These are phyloP conservation scores for Latrodectus elegans DNA, from an alignment of 2,888 invertebrate genomes.

Conservation along the genomic window DNA sequence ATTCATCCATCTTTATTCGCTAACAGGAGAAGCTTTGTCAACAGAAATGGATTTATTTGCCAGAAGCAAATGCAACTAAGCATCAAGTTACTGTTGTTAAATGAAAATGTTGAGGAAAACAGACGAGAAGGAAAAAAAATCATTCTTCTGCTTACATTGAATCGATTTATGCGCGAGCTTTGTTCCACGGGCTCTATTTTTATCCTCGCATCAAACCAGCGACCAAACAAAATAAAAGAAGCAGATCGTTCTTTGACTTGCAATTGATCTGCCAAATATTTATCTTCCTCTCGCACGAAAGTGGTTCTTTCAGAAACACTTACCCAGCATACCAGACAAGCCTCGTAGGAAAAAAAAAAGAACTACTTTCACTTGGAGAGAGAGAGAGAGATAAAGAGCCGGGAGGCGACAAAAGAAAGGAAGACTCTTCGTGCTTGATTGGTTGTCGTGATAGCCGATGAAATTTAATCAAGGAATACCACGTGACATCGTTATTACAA, in stretches of 20 bases:
- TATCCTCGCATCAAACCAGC: constrained; percentile 1
- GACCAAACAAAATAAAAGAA: neutral
- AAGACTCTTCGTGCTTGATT: constrained; percentile 14
- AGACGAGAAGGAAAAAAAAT: neutral
- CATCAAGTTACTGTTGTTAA: neutral
- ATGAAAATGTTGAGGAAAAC: neutral
- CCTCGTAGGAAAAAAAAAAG: neutral
- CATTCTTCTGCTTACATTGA: neutral
- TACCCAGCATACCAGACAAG: constrained; percentile 3
- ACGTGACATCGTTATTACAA: constrained; percentile 20
- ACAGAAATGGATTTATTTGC: neutral
- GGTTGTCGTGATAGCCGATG: constrained; percentile 27
- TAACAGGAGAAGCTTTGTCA: neutral
- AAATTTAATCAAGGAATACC: constrained; percentile 37
- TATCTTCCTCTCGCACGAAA: constrained; percentile 2
- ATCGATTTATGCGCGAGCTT: neutral
- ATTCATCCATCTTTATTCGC: neutral
- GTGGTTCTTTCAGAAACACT: constrained; percentile 5
- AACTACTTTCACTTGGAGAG: neutral
- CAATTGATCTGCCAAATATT: constrained; percentile 5
- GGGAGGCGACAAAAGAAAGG: constrained; percentile 2
- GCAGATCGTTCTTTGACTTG: constrained; percentile 1
- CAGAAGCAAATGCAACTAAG: neutral
- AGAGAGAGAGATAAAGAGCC: neutral
- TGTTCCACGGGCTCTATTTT: neutral